Percentiles rank a stretch among this genome's conserved stretches.
These are phyloP conservation scores for Amiota mariae DNA, from an alignment of 2,888 invertebrate genomes.

Conservation along the genomic window DNA sequence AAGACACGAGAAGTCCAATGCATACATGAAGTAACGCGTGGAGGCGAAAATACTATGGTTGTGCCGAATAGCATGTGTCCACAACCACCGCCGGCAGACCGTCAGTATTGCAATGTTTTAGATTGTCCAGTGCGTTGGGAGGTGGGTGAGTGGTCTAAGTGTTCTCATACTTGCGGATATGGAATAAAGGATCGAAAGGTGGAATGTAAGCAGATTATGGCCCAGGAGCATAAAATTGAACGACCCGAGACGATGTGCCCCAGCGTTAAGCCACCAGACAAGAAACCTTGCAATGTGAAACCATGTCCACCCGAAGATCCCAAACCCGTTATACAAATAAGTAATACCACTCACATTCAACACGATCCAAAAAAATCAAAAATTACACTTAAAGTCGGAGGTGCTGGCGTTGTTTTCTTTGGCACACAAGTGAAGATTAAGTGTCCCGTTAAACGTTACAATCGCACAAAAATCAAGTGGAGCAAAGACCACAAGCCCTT, in stretches of 20 bases:
- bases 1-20: constrained; percentile 86
- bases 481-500: constrained; percentile 88
- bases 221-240: constrained; percentile 91
- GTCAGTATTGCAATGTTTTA: constrained; percentile 92
- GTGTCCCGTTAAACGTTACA: constrained; percentile 89
- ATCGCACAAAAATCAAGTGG: constrained; percentile 90
- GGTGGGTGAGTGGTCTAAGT: constrained; percentile 90
- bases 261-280: constrained; percentile 82
- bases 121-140: constrained; percentile 96
- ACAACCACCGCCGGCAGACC: constrained; percentile 89
- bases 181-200: constrained; percentile 88
- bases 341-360: constrained; percentile 88
- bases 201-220: constrained; percentile 93
- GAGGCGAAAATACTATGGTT: constrained; percentile 89
- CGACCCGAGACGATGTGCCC: constrained; percentile 85
- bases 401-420: constrained; percentile 90
- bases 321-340: constrained; percentile 84
- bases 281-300: constrained; percentile 89
- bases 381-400: constrained; percentile 90
- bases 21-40: constrained; percentile 83
- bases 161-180: constrained; percentile 92
- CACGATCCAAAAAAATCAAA: constrained; percentile 86
- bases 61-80: constrained; percentile 95
- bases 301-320: constrained; percentile 84
- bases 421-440: constrained; percentile 95